Evolutionary conservation across 1,140 invertebrate genomes (phyloP).

Genomic region (Tetramorium simillimum): DNA sequence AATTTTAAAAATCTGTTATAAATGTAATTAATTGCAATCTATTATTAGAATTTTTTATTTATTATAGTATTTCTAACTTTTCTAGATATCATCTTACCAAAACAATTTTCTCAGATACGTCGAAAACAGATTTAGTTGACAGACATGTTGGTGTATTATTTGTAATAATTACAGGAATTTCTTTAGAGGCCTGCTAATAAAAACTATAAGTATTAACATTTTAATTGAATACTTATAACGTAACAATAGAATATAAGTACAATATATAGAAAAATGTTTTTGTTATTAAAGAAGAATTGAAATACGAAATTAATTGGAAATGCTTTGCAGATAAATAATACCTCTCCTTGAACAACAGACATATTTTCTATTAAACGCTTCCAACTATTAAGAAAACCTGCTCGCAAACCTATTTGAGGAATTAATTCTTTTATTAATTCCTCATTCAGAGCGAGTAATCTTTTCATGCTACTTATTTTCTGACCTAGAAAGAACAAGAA

Average conservation of each 20-base stretch:
- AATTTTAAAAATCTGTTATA: too few relatives aligned
- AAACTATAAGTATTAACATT: background rate
- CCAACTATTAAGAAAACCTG: background rate
- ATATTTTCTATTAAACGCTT: background rate
- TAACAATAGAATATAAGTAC: background rate
- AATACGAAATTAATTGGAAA: background rate
- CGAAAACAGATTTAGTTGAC: too few relatives aligned
- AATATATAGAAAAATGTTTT: background rate
- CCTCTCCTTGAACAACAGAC: background rate
- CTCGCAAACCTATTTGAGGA: conserved; percentile 26
- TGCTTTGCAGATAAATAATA: background rate
- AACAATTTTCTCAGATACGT: too few relatives aligned
- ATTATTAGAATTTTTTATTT: too few relatives aligned
- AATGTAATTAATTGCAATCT: too few relatives aligned
- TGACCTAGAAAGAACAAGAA: background rate
- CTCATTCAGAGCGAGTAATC: conserved; percentile 11
- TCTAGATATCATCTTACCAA: too few relatives aligned
- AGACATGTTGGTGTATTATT: too few relatives aligned
- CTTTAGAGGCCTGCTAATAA: too few relatives aligned
- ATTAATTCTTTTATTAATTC: conserved; percentile 40
- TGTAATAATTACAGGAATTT: too few relatives aligned
- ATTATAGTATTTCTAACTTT: too few relatives aligned
- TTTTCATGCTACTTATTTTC: background rate
- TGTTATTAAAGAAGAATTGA: background rate
- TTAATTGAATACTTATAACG: too few relatives aligned